phyloP scores from a whole-genome alignment of 2,797 vertebrate genomes.

The Phyllotis vaccarum region DNA sequence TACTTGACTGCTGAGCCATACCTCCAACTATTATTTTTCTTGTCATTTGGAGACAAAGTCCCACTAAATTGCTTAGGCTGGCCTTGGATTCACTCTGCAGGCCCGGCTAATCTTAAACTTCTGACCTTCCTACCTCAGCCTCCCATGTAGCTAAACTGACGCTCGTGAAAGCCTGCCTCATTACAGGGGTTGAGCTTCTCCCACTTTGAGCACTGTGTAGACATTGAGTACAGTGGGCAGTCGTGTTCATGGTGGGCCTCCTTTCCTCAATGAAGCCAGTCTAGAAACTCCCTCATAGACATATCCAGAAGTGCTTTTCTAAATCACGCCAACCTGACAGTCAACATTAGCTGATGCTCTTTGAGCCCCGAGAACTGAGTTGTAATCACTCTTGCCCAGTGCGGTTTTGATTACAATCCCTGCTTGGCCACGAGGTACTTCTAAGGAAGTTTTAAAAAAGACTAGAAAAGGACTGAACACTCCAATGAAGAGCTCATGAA shows the following conservation, averaged over 20 bases:
- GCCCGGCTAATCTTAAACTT: not conserved
- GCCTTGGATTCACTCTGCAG: not conserved
- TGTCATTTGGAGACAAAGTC: not conserved
- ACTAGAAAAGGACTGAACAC: not conserved
- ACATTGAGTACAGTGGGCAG: not conserved
- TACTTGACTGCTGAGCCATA: not conserved
- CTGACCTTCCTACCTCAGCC: not conserved
- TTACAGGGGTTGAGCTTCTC: not conserved
- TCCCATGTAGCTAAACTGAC: not conserved
- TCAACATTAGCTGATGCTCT: not conserved
- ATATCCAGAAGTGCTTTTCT: not conserved
- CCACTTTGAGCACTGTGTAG: too few relatives aligned
- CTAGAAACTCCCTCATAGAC: not conserved
- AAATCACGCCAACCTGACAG: too few relatives aligned
- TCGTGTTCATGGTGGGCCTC: not conserved
- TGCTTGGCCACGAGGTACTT: not conserved
- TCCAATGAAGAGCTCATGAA: too few relatives aligned
- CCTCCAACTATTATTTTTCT: not conserved
- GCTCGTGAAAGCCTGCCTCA: not conserved
- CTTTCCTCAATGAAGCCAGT: not conserved
- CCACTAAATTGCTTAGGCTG: not conserved
- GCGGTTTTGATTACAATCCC: not conserved
- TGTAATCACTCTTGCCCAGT: not conserved
- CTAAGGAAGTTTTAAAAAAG: not conserved
- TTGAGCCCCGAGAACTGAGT: not conserved